phyloP scores from a whole-genome alignment of 2,888 invertebrate genomes.

The Tenthredo distinguenda region DNA sequence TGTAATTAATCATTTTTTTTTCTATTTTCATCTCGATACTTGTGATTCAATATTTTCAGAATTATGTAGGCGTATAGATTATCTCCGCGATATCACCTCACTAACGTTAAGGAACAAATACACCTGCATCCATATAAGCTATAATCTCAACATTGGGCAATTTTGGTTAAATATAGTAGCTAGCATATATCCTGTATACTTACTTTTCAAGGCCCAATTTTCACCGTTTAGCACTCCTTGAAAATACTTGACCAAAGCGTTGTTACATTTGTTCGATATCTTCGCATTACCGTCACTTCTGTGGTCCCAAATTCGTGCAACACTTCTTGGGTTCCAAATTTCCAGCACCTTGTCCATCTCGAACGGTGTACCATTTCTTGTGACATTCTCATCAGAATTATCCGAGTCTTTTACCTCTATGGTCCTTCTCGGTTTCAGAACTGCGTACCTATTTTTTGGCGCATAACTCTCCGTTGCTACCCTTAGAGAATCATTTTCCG shows the following conservation, averaged over 20 bases:
- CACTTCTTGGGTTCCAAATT: slow-evolving; percentile 64
- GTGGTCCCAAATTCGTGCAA: slow-evolving; percentile 70
- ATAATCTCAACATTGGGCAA: neutral
- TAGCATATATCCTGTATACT: slow-evolving; percentile 65
- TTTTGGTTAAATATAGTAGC: neutral
- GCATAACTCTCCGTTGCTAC: neutral
- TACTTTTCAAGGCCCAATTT: slow-evolving; percentile 80
- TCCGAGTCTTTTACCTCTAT: neutral
- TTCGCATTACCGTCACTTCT: slow-evolving; percentile 77
- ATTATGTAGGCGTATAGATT: neutral
- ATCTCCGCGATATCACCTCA: neutral
- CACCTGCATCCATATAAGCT: neutral
- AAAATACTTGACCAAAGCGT: slow-evolving; percentile 78
- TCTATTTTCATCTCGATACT: neutral
- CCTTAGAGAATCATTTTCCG: neutral
- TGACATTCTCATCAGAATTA: neutral
- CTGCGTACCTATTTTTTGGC: neutral
- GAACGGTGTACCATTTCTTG: neutral
- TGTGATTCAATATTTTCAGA: neutral
- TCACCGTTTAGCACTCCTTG: slow-evolving; percentile 78
- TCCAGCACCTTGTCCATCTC: slow-evolving; percentile 61
- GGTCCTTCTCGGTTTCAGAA: neutral
- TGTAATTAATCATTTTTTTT: neutral
- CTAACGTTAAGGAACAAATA: neutral
- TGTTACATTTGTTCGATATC: slow-evolving; percentile 78